A percentile compares a stretch with the other conserved stretches of the same genome.
Evolutionary conservation across 2,888 invertebrate species (phyloP).

Genomic region (Zootermopsis nevadensis): DNA sequence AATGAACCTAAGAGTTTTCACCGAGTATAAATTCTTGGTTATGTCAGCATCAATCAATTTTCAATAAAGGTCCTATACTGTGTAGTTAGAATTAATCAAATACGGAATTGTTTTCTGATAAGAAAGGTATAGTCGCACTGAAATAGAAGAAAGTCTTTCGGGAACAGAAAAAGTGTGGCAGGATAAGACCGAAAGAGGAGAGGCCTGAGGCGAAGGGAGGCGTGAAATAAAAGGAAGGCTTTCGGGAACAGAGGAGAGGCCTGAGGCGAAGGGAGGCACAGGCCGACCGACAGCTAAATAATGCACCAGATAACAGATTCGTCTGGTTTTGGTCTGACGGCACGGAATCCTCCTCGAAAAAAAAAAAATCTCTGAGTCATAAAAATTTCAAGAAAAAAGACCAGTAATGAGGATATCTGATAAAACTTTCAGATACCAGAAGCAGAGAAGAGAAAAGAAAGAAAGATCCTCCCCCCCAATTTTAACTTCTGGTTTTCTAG

Average conservation of each 20-base stretch:
- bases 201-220: neutral
- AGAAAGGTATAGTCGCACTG: no score
- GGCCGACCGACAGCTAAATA: slow-evolving; percentile 52
- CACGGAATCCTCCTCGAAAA: slow-evolving; percentile 49
- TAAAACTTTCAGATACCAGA: slow-evolving; percentile 59
- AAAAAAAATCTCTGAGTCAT: slow-evolving; percentile 56
- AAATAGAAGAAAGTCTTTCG: no score
- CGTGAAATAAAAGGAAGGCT: neutral
- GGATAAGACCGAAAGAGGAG: neutral
- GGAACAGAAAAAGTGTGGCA: no score
- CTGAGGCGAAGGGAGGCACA: neutral
- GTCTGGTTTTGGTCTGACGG: slow-evolving; percentile 54
- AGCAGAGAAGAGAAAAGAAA: slow-evolving; percentile 46
- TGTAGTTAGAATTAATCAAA: no score
- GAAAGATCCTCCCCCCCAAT: slow-evolving; percentile 30
- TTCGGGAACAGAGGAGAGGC: neutral
- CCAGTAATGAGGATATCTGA: slow-evolving; percentile 62
- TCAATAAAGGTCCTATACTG: no score
- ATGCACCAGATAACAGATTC: slow-evolving; percentile 54
- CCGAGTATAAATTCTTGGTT: no score
- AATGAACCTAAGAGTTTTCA: no score
- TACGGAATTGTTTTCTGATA: no score
- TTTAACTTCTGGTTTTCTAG: slow-evolving; percentile 14
- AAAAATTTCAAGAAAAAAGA: slow-evolving; percentile 60
- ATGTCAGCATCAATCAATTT: no score